phyloP scores from a whole-genome alignment of 2,797 vertebrate genomes.

The Forpus xanthops region DNA sequence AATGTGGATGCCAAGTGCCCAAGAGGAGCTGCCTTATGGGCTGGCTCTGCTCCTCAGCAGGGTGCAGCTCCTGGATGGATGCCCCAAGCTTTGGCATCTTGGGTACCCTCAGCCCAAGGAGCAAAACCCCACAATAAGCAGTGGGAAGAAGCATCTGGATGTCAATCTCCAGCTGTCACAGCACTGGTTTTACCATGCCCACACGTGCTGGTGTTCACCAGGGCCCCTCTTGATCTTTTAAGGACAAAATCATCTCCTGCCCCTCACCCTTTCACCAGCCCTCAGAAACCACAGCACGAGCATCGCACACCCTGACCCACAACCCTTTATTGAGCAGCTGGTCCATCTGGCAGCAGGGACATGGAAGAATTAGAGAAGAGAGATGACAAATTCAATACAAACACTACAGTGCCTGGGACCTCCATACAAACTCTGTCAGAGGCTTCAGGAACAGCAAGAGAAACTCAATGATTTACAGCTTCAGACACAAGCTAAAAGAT shows the following conservation, averaged over 20 bases:
- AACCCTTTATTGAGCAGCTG: background rate
- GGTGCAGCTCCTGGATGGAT: background rate
- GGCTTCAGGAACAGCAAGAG: constrained; percentile 8
- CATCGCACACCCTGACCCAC: background rate
- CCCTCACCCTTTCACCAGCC: background rate
- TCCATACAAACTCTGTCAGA: background rate
- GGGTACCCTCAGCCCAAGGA: background rate
- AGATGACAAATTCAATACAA: constrained; percentile 32
- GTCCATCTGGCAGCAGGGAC: background rate
- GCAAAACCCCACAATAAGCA: background rate
- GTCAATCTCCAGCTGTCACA: background rate
- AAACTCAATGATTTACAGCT: constrained; percentile 47
- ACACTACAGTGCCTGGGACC: background rate
- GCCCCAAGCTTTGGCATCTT: background rate
- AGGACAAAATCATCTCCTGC: background rate
- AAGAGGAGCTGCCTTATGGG: background rate
- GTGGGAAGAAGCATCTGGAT: background rate
- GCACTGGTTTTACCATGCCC: background rate
- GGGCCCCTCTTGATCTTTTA: background rate
- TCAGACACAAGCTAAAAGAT: background rate
- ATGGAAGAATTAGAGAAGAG: background rate
- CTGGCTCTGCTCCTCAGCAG: background rate
- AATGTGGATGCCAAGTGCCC: background rate
- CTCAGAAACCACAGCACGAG: background rate
- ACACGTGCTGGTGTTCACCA: background rate